phyloP scores from a whole-genome alignment of 2,888 invertebrate species.

The Gastracanthus pulcherrimus region DNA sequence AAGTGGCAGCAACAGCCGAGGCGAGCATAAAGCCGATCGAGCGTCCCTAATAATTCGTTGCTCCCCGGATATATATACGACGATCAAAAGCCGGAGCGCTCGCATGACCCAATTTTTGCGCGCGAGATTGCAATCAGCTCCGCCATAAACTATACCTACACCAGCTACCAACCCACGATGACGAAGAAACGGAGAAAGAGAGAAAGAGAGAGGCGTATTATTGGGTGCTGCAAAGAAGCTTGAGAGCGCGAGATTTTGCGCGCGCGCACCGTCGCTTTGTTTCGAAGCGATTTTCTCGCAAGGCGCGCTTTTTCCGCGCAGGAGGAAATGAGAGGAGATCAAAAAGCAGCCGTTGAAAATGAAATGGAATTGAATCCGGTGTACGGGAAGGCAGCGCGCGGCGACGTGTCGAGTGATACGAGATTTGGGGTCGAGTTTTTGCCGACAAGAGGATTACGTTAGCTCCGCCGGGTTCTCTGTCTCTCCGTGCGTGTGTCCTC shows the following conservation, averaged over 20 bases:
- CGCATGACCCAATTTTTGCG: conserved; percentile 43
- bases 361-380: conserved; percentile 55
- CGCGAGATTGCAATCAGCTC: no score
- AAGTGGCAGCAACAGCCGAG: conserved; percentile 5
- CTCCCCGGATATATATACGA: not conserved
- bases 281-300: not conserved
- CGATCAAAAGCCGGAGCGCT: conserved; percentile 18
- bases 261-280: not conserved
- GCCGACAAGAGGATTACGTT: conserved; percentile 28
- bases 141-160: not conserved
- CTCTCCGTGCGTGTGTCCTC: not conserved
- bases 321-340: conserved; percentile 25
- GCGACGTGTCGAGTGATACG: conserved; percentile 31
- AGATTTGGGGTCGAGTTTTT: conserved; percentile 26
- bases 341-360: conserved; percentile 40
- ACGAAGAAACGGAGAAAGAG: no score
- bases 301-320: not conserved
- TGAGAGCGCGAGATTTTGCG: no score
- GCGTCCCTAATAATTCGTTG: conserved; percentile 28
- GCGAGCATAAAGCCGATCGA: conserved; percentile 17
- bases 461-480: not conserved
- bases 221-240: no score
- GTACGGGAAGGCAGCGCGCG: not conserved
- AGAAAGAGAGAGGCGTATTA: not conserved
- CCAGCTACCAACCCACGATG: no score